Evolutionary conservation across 2,888 invertebrate species (phyloP).

Genomic region (Caenorhabditis sp.): DNA sequence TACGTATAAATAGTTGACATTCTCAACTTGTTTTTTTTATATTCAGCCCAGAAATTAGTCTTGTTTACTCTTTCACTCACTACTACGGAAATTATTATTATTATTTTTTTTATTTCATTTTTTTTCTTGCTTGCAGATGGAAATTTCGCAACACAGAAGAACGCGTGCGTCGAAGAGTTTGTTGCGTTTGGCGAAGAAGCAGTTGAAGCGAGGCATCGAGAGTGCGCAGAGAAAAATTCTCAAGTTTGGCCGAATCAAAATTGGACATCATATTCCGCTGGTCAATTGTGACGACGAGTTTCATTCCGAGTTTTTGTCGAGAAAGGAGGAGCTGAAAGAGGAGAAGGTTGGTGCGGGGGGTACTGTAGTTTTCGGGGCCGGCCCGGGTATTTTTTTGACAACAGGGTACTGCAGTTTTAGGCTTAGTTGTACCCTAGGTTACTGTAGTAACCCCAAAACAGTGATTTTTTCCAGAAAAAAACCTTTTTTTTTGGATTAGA

Average conservation of each 20-base stretch:
- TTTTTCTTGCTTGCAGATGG: not conserved
- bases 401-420: too few species aligned
- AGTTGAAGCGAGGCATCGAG: slow-evolving; percentile 5
- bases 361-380: not conserved
- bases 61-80: not conserved
- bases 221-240: slow-evolving; percentile 14
- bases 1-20: not conserved
- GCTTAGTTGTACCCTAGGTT: too few species aligned
- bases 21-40: not conserved
- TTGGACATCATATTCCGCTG: slow-evolving; percentile 7
- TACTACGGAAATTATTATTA: too few species aligned
- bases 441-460: too few species aligned
- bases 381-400: too few species aligned
- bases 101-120: not conserved
- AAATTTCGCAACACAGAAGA: not conserved
- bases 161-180: not conserved
- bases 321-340: slow-evolving; percentile 3
- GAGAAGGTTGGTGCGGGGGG: slow-evolving; percentile 1
- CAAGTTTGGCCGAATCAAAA: slow-evolving; percentile 5
- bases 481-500: too few species aligned
- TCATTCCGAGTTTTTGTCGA: not conserved
- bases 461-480: too few species aligned
- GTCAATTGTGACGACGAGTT: slow-evolving; percentile 8
- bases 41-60: not conserved
- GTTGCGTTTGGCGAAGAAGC: slow-evolving; percentile 7